phyloP scores from a whole-genome alignment of 2,797 vertebrate genomes.

The Bradypodion ventrale region DNA sequence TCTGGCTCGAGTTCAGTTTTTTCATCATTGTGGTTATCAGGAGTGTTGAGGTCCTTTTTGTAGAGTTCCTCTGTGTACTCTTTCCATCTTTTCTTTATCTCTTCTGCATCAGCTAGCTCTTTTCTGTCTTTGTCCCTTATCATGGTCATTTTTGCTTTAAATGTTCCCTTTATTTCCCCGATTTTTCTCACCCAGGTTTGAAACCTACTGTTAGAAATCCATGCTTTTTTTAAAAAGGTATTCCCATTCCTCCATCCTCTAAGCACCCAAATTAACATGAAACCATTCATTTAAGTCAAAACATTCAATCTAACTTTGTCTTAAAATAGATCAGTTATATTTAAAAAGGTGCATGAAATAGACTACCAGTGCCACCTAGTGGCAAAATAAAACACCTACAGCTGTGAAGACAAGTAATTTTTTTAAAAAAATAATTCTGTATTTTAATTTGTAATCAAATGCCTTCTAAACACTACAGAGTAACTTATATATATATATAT shows the following conservation, averaged over 20 bases:
- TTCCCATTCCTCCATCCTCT: neutral
- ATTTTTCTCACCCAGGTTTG: slow-evolving; percentile 23
- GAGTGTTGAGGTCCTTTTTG: too few relatives aligned
- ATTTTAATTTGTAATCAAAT: too few relatives aligned
- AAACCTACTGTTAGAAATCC: neutral
- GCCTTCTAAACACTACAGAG: too few relatives aligned
- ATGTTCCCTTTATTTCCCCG: too few relatives aligned
- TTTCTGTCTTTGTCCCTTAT: too few relatives aligned
- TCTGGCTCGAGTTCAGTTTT: too few relatives aligned
- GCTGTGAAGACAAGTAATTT: neutral
- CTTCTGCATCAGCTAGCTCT: too few relatives aligned
- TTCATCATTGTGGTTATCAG: too few relatives aligned
- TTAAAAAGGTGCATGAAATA: neutral
- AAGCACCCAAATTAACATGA: slow-evolving; percentile 5
- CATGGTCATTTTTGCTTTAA: too few relatives aligned
- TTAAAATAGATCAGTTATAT: slow-evolving; percentile 18
- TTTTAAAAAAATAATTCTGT: neutral
- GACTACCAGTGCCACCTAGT: slow-evolving; percentile 25
- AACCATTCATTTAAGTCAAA: slow-evolving; percentile 1
- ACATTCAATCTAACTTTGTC: neutral
- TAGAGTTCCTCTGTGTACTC: too few relatives aligned
- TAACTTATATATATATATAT: too few relatives aligned
- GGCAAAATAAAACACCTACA: slow-evolving; percentile 19
- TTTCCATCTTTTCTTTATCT: too few relatives aligned
- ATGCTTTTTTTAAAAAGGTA: slow-evolving; percentile 8